phyloP scores from a whole-genome alignment of 2,113 vertebrate species.

The Chionodraco myersi region DNA sequence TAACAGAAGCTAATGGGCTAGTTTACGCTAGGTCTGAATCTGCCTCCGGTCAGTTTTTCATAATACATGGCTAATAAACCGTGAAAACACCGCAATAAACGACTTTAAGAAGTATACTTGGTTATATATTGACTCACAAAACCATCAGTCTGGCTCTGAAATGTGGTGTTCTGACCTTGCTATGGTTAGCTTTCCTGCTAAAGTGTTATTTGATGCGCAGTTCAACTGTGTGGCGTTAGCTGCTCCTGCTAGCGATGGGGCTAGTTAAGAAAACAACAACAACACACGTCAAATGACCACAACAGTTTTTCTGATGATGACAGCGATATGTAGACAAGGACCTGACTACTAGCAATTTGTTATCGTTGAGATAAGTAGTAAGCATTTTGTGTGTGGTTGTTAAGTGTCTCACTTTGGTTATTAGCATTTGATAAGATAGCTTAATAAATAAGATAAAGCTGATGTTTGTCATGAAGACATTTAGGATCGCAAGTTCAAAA shows the following conservation, averaged over 20 bases:
- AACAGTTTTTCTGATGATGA: neutral
- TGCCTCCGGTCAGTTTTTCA: neutral
- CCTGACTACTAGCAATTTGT: no score
- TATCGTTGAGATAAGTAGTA: neutral
- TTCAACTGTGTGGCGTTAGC: slow-evolving; percentile 27
- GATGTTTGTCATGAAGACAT: neutral
- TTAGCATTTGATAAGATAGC: neutral
- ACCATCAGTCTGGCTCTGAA: neutral
- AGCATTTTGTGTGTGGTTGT: neutral
- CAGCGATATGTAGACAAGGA: neutral
- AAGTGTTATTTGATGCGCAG: neutral
- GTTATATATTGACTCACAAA: neutral
- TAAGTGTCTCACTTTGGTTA: neutral
- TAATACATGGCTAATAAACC: neutral
- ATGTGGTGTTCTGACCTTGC: slow-evolving; percentile 30
- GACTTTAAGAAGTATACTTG: neutral
- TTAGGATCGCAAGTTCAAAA: no score
- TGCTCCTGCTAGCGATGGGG: slow-evolving; percentile 17
- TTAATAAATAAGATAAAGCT: neutral
- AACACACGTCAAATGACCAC: neutral
- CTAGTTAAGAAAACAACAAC: neutral
- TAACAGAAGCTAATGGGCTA: slow-evolving; percentile 51
- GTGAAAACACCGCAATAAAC: rapidly evolving
- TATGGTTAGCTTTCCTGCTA: slow-evolving; percentile 7
- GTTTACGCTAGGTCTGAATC: slow-evolving; percentile 12